A percentile compares a stretch with the other conserved stretches of the same genome.
Evolutionary conservation across 2,113 vertebrate species (phyloP).

Genomic region (Datnioides undecimradiatus): DNA sequence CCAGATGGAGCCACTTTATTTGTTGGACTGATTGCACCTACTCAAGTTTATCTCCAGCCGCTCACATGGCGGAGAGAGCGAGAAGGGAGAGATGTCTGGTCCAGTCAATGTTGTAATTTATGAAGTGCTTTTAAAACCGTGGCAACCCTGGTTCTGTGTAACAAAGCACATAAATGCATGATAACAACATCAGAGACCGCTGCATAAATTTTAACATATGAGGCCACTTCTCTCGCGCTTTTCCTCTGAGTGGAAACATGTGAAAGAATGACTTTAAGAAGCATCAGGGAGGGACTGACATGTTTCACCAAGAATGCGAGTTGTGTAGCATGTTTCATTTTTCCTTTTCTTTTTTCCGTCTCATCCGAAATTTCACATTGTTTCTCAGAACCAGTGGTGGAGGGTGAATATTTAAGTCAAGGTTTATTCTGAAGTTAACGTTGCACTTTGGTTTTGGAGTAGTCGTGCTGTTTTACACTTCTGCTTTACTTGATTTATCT

Average conservation of each 20-base stretch:
- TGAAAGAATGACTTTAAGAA: constrained; percentile 29
- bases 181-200: constrained; percentile 56
- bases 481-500: neutral
- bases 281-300: neutral
- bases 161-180: constrained; percentile 59
- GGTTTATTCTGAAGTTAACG: neutral
- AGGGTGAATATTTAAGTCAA: neutral
- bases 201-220: constrained; percentile 47
- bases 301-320: constrained; percentile 5
- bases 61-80: constrained; percentile 30
- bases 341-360: neutral
- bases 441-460: too few species aligned
- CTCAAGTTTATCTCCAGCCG: constrained; percentile 66
- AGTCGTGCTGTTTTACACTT: neutral
- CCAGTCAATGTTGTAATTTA: constrained; percentile 46
- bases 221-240: constrained; percentile 6
- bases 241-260: constrained; percentile 57
- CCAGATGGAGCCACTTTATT: constrained; percentile 78
- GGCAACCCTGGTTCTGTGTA: constrained; percentile 43
- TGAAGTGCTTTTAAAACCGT: constrained; percentile 42
- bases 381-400: neutral
- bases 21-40: constrained; percentile 74
- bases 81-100: constrained; percentile 40
- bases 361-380: neutral
- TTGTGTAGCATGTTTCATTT: neutral